These are phyloP conservation scores for Patella depressa DNA, from an alignment of 2,888 invertebrate genomes.

Conservation along the genomic window DNA sequence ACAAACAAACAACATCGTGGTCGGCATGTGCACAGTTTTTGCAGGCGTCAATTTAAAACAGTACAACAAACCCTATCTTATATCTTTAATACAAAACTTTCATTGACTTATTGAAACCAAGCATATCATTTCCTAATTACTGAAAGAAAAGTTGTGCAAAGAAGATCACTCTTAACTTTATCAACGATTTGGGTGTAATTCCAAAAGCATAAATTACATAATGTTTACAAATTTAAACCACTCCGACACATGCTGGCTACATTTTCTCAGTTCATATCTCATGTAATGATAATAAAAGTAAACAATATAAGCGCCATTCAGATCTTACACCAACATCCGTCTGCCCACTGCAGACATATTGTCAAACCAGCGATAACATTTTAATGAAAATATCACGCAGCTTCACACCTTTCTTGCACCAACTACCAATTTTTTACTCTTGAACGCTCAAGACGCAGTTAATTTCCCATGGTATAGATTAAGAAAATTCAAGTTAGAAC, in stretches of 20 bases:
- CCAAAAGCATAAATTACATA: background rate
- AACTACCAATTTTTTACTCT: no score
- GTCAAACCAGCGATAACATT: background rate
- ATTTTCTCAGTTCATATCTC: constrained; percentile 6
- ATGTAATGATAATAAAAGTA: constrained; percentile 7
- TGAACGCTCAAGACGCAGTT: no score
- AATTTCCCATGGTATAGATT: no score
- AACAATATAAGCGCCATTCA: constrained; percentile 10
- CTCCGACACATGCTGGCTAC: background rate
- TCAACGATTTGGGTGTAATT: constrained; percentile 6
- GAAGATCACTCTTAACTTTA: constrained; percentile 1
- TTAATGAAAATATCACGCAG: constrained; percentile 8
- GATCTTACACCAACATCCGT: background rate
- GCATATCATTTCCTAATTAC: constrained; percentile 2
- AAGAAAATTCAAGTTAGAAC: no score
- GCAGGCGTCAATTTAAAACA: no score
- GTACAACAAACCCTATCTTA: no score
- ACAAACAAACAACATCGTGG: no score
- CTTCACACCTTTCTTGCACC: background rate
- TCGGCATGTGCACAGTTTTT: no score
- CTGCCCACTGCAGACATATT: constrained; percentile 2
- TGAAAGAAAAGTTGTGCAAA: background rate
- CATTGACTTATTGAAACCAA: constrained; percentile 9
- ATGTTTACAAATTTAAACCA: background rate
- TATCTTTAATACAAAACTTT: background rate